Base-by-base conservation (phyloP, 1,140 invertebrate species). In the Papilio polyxenes region DNA sequence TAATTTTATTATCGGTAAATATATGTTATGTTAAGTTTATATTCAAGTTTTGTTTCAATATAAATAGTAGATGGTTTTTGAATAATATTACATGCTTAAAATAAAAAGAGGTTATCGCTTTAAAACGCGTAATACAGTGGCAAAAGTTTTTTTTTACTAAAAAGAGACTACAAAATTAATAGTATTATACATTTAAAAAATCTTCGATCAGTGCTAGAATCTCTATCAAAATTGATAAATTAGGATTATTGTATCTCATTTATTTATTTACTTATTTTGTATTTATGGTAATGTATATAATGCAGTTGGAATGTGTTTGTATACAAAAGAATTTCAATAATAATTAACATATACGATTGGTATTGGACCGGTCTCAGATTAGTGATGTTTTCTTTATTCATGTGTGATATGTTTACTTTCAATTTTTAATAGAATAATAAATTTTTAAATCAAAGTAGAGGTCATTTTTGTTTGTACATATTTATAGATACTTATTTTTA, bases 231-330 rank as follows among this genome's bases (percentile, higher is more conserved):
- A 49, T 75, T 75, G 10, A 44, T 49, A 75, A 13, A 48, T 75
- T 48, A 48, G 48, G 37, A 75, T 48, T 20, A 48, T 75, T 75
- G 44, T 44, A 75, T 44, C 65, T 31, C 31, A 11, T 75, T 20
- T 75, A 49, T 49, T 20, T 31, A n/a, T 48, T 17, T 15, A n/a
- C 74, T 77, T 77, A 53, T 77, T 40, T 44, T 44, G 7, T 77
- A 56, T 77, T 56, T 77, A 77, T 77, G 23, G 23, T 75, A 75
- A 75, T 75, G 37, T 75, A 75, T 10, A 76, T 31, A 77, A 77
- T 31, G 75, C 49, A 31, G 13, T 77, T 13, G 23, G 75, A 77
- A 53, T 77, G 75, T 75, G 5, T 40, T 40, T 75, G n/a, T 77
- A 23, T 56, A 76, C 23, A 37, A 37, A 20, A 15, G 44, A 77